A percentile compares a stretch with the other conserved stretches of the same genome.
Evolutionary conservation across 2,888 invertebrate genomes (phyloP).

Genomic region (Rambutsinella grinnellia): DNA sequence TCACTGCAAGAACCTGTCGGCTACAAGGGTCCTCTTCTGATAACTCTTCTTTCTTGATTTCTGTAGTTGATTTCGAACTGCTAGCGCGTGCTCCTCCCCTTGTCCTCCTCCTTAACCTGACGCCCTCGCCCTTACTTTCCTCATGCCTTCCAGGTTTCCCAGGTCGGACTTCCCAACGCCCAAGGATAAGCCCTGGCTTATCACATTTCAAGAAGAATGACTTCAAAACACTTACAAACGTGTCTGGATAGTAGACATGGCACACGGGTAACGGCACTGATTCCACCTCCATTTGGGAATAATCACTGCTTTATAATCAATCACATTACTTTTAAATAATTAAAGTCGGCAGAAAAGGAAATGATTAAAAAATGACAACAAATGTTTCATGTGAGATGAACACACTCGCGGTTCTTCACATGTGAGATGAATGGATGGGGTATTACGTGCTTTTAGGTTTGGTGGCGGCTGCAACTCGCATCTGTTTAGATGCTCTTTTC

Average conservation of each 20-base stretch:
- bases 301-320: neutral
- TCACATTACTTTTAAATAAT: neutral
- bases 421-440: no score
- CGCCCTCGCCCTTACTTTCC: neutral
- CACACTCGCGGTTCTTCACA: no score
- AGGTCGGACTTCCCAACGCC: neutral
- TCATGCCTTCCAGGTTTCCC: neutral
- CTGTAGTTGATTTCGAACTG: neutral
- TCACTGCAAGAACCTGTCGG: neutral
- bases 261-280: no score
- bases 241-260: constrained; percentile 19
- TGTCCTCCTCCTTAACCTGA: neutral
- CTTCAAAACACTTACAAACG: neutral
- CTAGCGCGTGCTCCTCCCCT: neutral
- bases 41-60: neutral
- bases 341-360: no score
- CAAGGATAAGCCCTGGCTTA: neutral
- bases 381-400: no score
- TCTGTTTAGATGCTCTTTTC: no score
- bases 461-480: no score
- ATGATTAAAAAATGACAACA: no score
- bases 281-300: neutral
- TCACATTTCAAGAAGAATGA: neutral
- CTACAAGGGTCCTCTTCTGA: neutral
- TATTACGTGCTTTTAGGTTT: no score